Base-by-base conservation (phyloP, 2,888 invertebrate genomes). In the Perizoma affinitatum region DNA sequence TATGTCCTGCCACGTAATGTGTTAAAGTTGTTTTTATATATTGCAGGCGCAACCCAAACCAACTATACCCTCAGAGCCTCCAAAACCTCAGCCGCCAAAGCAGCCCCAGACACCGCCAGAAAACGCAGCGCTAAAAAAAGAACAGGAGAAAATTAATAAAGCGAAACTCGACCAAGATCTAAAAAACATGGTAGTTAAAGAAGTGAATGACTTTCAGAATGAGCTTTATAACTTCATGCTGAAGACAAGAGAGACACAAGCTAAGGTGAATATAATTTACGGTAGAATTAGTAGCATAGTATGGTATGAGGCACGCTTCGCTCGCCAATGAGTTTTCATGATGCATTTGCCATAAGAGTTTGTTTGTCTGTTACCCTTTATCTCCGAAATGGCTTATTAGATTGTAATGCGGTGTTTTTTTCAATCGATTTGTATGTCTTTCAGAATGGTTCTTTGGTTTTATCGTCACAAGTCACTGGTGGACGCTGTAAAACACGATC, bases 191-290 rank as follows among this genome's bases (percentile, higher is more conserved):
- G 93, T 95, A 0, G 79, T 93, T 11, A 94, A 95, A 63, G 95
- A 96, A 84, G 94, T 95, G 2, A 88, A 93, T 42, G 91, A 93
- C 40, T 95, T 96, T 73, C 94, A 95, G 73, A 84, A 88, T 66
- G 96, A 96, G 72, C 73, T 96, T 33, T 93, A 93, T 63, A 94
- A 94, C 61, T 87, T 96, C 66, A 88, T 93, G 67, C 82, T 90
- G 9, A 93, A 94, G 60, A 93, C 94, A 0, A 83, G 83, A 22
- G 86, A 88, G 33, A 79, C 94, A 4, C 92, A 94, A 63, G 82
- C 88, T 4, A 89, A 93, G 78, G 92, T 95, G 66, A 95, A 94
- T 62, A 44, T 36, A 41, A 42, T 35, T 46, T 42, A 9, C 38
- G 42, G 5, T 38, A 5, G 38, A 38, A 4, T 43, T 34, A 34